Conservation (phyloP, 1,140 invertebrate species). For the Bombyx mori region DNA sequence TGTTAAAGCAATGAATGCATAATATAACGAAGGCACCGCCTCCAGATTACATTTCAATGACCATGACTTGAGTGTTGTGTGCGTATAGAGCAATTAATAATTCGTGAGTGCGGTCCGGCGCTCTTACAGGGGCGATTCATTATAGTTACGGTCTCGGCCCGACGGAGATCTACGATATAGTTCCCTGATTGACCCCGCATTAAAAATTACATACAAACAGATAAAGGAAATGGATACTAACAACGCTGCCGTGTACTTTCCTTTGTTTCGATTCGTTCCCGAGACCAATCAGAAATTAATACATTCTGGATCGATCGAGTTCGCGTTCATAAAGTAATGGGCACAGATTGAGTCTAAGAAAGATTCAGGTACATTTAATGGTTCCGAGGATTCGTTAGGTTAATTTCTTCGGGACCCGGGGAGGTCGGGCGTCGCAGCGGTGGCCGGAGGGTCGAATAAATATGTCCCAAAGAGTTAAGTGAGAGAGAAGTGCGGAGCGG, state of each 20-base stretch:
- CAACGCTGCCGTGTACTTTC: slow-evolving; percentile 43
- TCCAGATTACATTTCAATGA: slow-evolving; percentile 22
- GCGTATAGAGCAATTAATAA: slow-evolving; percentile 56
- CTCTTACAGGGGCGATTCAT: slow-evolving; percentile 61
- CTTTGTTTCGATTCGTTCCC: slow-evolving; percentile 54
- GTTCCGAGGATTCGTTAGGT: slow-evolving; percentile 59
- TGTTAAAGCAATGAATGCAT: no score
- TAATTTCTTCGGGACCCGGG: slow-evolving; percentile 50
- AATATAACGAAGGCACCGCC: not conserved
- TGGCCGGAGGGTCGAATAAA: slow-evolving; percentile 70
- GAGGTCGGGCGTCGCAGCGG: slow-evolving; percentile 38
- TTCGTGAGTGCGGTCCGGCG: slow-evolving; percentile 54
- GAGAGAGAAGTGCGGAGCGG: slow-evolving; percentile 60
- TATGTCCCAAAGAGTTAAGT: slow-evolving; percentile 72
- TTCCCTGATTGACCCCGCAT: slow-evolving; percentile 70
- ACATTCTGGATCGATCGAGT: slow-evolving; percentile 38
- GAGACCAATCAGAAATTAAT: slow-evolving; percentile 54
- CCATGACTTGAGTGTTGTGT: slow-evolving; percentile 28
- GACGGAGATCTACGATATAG: slow-evolving; percentile 63
- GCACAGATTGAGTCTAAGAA: slow-evolving; percentile 32
- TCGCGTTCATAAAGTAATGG: slow-evolving; percentile 38
- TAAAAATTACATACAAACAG: slow-evolving; percentile 70
- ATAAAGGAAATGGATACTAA: slow-evolving; percentile 54
- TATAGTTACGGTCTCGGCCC: slow-evolving; percentile 60
- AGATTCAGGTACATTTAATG: slow-evolving; percentile 39